Conservation (phyloP, 2,113 vertebrate species). For the Rallus limicola region DNA sequence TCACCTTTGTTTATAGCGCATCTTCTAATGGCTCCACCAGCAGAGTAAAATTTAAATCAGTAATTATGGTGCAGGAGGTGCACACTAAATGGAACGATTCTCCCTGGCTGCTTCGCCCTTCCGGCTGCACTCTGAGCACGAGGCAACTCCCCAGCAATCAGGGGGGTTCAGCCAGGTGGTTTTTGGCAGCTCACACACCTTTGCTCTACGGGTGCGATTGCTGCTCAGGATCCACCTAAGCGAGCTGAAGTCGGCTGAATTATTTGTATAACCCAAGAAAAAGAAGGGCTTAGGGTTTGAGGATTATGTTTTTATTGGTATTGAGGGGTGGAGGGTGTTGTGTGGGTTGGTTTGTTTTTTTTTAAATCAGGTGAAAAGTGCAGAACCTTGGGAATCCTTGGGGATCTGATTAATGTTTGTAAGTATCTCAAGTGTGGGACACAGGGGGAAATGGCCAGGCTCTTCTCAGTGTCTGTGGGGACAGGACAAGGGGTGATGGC, state of each 20-base stretch:
- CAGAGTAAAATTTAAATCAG: slow-evolving; percentile 56
- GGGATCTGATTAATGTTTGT: too few relatives aligned
- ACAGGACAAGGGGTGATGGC: too few relatives aligned
- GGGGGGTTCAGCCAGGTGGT: not conserved
- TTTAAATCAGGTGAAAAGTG: not conserved
- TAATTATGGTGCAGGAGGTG: slow-evolving; percentile 15
- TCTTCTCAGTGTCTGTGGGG: too few relatives aligned
- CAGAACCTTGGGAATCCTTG: too few relatives aligned
- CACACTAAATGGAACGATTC: not conserved
- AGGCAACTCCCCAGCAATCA: not conserved
- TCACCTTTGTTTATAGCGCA: slow-evolving; percentile 28
- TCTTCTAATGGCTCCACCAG: slow-evolving; percentile 30
- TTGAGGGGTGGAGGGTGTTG: too few relatives aligned
- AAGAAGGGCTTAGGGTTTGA: not conserved
- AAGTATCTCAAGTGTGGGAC: too few relatives aligned
- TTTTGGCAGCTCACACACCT: not conserved
- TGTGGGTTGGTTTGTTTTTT: not conserved
- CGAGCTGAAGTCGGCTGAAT: not conserved
- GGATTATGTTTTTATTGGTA: not conserved
- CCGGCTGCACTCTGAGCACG: slow-evolving; percentile 2
- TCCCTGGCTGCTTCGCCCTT: slow-evolving; percentile 20
- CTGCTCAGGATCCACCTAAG: not conserved
- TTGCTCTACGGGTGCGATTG: not conserved
- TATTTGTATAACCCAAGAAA: not conserved
- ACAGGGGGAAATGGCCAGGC: too few relatives aligned